Evolutionary conservation across 92 coral and sea anemone genomes (phyloP), one percentile per base, ranked within the genome.

Genomic region (Palythoa caribaeorum): DNA sequence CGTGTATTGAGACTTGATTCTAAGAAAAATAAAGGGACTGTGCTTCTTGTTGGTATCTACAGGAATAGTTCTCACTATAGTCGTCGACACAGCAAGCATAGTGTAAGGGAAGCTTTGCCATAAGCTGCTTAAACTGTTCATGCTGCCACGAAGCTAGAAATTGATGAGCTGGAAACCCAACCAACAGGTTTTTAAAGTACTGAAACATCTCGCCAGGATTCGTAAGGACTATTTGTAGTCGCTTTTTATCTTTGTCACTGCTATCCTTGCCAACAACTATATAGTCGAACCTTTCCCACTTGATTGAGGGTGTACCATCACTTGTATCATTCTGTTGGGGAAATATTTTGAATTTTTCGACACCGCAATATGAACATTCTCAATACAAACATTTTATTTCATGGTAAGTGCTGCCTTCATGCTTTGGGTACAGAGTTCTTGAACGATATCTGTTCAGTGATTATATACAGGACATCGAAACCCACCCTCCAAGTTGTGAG

Each of bases 121-220:
- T 28, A 14, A 89, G 48, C 2, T 47, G 52, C 38, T 78, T 48
- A 36, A 89, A 75, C 55, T 92, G 88, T 12, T 78, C 36, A 54
- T 92, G 89, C 40, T 92, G 94, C 92, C 90, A 89, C 28, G 69
- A 85, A 17, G 94, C 90, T 10, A 83, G 85, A 28, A 28, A 28
- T 28, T 28, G 28, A 28, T 28, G 85, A 92, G 89, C 83, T 92
- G 1, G 91, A 78, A 51, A 78, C 9, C 60, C 60, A 89, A 13
- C 73, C 47, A 94, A 84, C 13, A 90, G 86, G 0, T 52, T 19
- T 38, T 53, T 78, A 4, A 88, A 65, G 40, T 69, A 68, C 12
- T 36, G 16, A 66, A 94, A 94, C 93, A 94, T 87, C 66, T 92
- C 94, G 39, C 92, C 94, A 28, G 93, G 91, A 2, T 77, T 63